Evolutionary conservation across 2,888 invertebrate species (phyloP).

Genomic region (Magallana nippona): DNA sequence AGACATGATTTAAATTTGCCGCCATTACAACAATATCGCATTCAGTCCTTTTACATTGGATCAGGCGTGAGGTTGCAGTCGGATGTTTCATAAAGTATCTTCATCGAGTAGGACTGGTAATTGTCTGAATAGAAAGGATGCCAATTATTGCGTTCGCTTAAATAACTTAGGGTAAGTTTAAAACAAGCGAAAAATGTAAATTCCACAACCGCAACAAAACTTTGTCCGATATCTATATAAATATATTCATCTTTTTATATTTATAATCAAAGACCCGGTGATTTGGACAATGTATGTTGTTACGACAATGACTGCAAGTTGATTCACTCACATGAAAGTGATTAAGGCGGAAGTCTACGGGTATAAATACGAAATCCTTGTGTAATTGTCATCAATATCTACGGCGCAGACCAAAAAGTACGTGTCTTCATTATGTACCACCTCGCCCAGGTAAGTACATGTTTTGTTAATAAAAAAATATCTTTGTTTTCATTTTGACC

Average conservation of each 20-base stretch:
- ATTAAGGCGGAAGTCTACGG: slow-evolving; percentile 9
- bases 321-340: slow-evolving; percentile 15
- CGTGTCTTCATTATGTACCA: slow-evolving; percentile 33
- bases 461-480: too few species aligned
- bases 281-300: slow-evolving; percentile 36
- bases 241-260: too few species aligned
- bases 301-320: slow-evolving; percentile 22
- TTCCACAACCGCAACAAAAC: too few species aligned
- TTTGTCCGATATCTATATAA: too few species aligned
- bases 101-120: neutral
- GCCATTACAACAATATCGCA: neutral
- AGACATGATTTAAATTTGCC: neutral
- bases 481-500: too few species aligned
- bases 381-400: neutral
- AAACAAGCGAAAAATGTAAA: too few species aligned
- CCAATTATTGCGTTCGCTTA: slow-evolving; percentile 23
- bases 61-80: slow-evolving; percentile 23
- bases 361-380: neutral
- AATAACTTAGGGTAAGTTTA: too few species aligned
- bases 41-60: slow-evolving; percentile 43
- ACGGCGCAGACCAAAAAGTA: neutral
- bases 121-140: slow-evolving; percentile 24
- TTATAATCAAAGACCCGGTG: neutral
- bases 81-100: neutral
- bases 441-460: slow-evolving; percentile 25